These are phyloP conservation scores for Catharus fuscescens DNA, from an alignment of 2,113 vertebrate genomes.

Conservation along the genomic window DNA sequence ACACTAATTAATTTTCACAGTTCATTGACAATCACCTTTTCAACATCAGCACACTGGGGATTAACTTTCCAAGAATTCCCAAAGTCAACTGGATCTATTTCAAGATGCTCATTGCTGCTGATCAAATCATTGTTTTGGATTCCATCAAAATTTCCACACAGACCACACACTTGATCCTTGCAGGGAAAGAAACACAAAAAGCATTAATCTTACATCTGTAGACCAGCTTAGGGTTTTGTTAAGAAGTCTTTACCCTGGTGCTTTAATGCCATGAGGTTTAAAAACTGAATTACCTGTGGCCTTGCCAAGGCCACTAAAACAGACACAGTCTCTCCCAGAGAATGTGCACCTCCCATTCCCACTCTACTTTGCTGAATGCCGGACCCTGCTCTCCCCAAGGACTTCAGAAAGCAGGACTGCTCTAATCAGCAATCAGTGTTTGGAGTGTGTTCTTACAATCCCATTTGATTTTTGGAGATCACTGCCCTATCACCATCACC, in stretches of 20 bases:
- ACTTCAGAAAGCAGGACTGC: background rate
- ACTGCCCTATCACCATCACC: background rate
- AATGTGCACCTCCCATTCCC: background rate
- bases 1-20: background rate
- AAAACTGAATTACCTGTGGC: background rate
- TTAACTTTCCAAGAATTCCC: conserved; percentile 96
- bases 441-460: background rate
- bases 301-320: background rate
- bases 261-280: background rate
- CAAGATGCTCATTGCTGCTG: conserved; percentile 91
- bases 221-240: background rate
- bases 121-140: conserved; percentile 92
- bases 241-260: background rate
- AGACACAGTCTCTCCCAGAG: background rate
- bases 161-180: conserved; percentile 90
- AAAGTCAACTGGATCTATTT: conserved; percentile 87
- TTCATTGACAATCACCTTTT: conserved; percentile 75
- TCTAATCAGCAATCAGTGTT: background rate
- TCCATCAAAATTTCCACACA: conserved; percentile 96
- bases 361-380: background rate
- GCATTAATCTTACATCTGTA: background rate
- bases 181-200: conserved; percentile 30
- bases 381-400: background rate
- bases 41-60: conserved; percentile 86
- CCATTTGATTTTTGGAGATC: background rate